These are phyloP conservation scores for Oryzias celebensis DNA, from an alignment of 2,113 vertebrate genomes.

Conservation along the genomic window DNA sequence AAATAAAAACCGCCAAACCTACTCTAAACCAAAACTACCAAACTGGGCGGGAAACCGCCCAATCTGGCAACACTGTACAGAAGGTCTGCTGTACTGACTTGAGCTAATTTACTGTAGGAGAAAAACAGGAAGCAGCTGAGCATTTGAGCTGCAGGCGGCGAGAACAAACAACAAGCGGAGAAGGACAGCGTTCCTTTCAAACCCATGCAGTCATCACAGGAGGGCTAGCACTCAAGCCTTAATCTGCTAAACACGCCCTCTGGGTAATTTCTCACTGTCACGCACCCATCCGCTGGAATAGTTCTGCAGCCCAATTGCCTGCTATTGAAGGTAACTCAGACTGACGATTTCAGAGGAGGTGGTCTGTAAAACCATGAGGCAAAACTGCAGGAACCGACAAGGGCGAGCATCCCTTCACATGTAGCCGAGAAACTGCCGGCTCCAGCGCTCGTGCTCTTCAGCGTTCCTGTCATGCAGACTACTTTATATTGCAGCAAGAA, in stretches of 20 bases:
- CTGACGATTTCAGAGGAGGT: conserved; percentile 69
- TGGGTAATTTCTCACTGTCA: conserved; percentile 71
- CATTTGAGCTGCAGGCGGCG: conserved; percentile 34
- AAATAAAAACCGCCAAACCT: no score
- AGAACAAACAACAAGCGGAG: conserved; percentile 45
- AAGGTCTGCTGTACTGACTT: conserved; percentile 8
- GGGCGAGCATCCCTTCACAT: conserved; percentile 34
- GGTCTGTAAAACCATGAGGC: conserved; percentile 69
- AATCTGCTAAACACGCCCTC: conserved; percentile 72
- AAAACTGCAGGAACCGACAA: conserved; percentile 57
- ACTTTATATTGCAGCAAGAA: conserved; percentile 47
- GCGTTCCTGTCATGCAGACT: conserved; percentile 42
- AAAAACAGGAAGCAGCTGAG: conserved; percentile 24
- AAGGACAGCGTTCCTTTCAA: conserved; percentile 26
- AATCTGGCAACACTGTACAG: no score
- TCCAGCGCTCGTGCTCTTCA: conserved; percentile 25
- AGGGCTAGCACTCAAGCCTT: conserved; percentile 68
- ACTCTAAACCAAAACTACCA: no score
- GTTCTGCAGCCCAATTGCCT: conserved; percentile 55
- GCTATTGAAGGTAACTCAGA: conserved; percentile 77
- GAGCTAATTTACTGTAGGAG: conserved; percentile 13
- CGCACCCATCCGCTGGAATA: conserved; percentile 59
- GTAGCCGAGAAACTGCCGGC: conserved; percentile 38
- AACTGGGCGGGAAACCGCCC: no score
- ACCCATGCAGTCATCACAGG: conserved; percentile 38